phyloP scores from a whole-genome alignment of 2,113 vertebrate species.

The Barbus barbus region DNA sequence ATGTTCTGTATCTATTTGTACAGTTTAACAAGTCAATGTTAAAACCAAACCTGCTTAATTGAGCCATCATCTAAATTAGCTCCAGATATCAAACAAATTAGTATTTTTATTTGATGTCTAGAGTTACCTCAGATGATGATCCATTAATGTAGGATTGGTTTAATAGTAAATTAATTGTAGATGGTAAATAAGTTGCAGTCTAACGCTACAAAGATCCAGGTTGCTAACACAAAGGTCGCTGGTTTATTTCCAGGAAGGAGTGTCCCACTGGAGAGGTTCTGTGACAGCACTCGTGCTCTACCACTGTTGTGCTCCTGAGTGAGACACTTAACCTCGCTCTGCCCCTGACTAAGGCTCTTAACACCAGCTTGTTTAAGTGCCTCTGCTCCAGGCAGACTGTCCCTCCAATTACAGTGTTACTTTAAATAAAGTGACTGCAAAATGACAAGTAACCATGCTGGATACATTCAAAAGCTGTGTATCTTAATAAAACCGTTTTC shows the following conservation, averaged over 20 bases:
- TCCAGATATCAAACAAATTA: neutral
- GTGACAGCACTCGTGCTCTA: conserved; percentile 38
- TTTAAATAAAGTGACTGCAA: conserved; percentile 19
- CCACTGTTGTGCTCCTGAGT: conserved; percentile 14
- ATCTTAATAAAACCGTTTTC: conserved; percentile 27
- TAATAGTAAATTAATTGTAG: neutral
- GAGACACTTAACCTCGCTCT: conserved; percentile 34
- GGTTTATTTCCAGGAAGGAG: conserved; percentile 22
- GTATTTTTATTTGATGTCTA: neutral
- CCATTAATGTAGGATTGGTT: neutral
- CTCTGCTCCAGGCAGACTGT: conserved; percentile 20
- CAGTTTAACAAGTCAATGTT: neutral
- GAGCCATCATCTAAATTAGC: neutral
- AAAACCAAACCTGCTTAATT: neutral
- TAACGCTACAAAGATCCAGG: neutral
- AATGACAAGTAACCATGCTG: conserved; percentile 1
- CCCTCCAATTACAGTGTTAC: conserved; percentile 30
- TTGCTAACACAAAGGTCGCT: conserved; percentile 26
- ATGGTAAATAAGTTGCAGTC: neutral
- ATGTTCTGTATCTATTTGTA: neutral
- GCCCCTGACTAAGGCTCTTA: conserved; percentile 34
- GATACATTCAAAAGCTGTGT: conserved; percentile 22
- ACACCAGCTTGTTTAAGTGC: conserved; percentile 39
- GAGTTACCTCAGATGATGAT: neutral
- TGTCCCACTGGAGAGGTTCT: conserved; percentile 27